phyloP scores from a whole-genome alignment of 1,140 invertebrate species.

The Drosophila malerkotliana region DNA sequence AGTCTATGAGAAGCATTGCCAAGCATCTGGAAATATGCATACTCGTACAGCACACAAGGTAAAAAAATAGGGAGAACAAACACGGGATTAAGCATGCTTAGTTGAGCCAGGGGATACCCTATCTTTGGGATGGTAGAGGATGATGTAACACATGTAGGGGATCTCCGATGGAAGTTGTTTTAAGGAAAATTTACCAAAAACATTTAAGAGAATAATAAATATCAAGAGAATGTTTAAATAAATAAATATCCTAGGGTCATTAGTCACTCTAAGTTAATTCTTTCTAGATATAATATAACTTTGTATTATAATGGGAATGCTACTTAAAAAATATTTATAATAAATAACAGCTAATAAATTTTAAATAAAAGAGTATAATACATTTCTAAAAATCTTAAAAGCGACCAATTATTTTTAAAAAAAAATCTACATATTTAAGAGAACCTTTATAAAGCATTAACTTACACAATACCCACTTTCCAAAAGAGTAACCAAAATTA shows the following conservation, averaged over 20 bases:
- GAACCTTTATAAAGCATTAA: neutral
- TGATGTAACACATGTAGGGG: neutral
- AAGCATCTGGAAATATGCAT: constrained; percentile 68
- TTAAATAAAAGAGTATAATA: too few species aligned
- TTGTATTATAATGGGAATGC: too few species aligned
- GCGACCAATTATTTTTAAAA: too few species aligned
- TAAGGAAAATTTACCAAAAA: neutral
- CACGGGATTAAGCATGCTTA: constrained; percentile 33
- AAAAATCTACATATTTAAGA: too few species aligned
- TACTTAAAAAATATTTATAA: too few species aligned
- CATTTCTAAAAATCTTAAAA: too few species aligned
- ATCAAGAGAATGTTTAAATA: too few species aligned
- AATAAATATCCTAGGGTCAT: too few species aligned
- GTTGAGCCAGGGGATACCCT: constrained; percentile 27
- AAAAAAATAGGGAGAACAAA: constrained; percentile 15
- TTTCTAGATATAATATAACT: too few species aligned
- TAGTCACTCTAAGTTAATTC: too few species aligned
- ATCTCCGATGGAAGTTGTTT: neutral
- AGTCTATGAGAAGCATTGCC: constrained; percentile 65
- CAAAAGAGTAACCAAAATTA: constrained; percentile 50
- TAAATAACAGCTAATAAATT: too few species aligned
- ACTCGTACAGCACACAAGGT: constrained; percentile 18
- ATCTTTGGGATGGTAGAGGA: neutral
- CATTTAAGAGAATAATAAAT: neutral
- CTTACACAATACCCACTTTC: constrained; percentile 30